Base-by-base conservation (phyloP, 2,113 vertebrate genomes). In the Oryzias javanicus region DNA sequence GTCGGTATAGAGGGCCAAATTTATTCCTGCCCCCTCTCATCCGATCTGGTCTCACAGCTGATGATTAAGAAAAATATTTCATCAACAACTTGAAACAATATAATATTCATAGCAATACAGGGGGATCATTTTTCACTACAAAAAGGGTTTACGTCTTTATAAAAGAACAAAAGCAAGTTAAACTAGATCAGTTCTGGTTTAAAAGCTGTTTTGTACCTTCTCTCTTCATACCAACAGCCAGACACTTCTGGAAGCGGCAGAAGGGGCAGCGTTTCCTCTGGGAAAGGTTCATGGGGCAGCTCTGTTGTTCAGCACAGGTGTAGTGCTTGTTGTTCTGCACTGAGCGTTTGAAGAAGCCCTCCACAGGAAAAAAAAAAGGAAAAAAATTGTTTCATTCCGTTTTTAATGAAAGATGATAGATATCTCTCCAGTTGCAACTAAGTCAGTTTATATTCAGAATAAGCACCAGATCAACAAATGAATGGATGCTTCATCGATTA, bases 281-380 rank as follows among this genome's bases (percentile, higher is more conserved):
- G 4, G 87, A 87, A 20, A 71, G 86, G 78, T 92, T 89, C 81
- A 93, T 89, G 40, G 89, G 90, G 71, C 92, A 93, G 66, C 63
- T 87, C 69, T 91, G 90, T 42, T 79, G 82, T 64, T 92, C 91
- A 47, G 88, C 52, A 65, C 92, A 93, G 57, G 78, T 90, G 82
- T 93, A 93, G 48, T 61, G 77, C 66, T 93, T 93, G 86, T 91
- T 89, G 59, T 93, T 93, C 79, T 93, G 92, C 49, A 93, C 91
- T 3, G 92, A 91, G 53, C 92, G 92, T 72, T 93, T 93, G 56
- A 93, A 93, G 76, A 93, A 93, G 55, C 92, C 92, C 92, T 93
- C 76, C 29, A 64, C 45, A 48, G 8, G 69, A 50, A 45, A 16
- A 48, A 29, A 44, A 10, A 5, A 1, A 51, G 14, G 6, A 42